Evolutionary conservation across 2,888 invertebrate genomes (phyloP).

Genomic region (Syrphus vitripennis): DNA sequence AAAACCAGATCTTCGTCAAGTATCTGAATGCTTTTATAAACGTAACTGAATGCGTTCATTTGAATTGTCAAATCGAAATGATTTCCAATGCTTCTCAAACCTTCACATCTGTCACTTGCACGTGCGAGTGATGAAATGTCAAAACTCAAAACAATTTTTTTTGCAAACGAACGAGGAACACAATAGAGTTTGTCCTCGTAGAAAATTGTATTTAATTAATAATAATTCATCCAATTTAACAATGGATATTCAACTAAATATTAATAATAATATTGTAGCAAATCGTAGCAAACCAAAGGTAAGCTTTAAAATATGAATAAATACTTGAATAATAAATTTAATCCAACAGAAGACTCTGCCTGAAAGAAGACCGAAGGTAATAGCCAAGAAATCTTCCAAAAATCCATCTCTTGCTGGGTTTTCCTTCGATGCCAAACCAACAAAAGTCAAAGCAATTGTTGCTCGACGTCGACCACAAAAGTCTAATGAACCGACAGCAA

Average conservation of each 20-base stretch:
- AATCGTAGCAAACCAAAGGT: constrained; percentile 73
- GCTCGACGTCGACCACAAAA: constrained; percentile 74
- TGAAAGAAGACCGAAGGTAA: not conserved
- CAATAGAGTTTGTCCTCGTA: not conserved
- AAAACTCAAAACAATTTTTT: constrained; percentile 45
- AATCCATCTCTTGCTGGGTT: constrained; percentile 71
- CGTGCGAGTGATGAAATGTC: constrained; percentile 49
- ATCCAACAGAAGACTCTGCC: constrained; percentile 7
- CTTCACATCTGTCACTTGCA: constrained; percentile 12
- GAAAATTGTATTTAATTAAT: not conserved
- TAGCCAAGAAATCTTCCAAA: constrained; percentile 29
- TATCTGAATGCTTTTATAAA: not conserved
- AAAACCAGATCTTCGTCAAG: not conserved
- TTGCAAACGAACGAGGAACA: not conserved
- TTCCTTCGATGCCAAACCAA: constrained; percentile 75
- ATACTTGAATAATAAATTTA: not conserved
- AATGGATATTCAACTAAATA: constrained; percentile 76
- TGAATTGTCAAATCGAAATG: not conserved
- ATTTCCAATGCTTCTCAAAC: constrained; percentile 41
- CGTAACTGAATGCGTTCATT: constrained; percentile 5
- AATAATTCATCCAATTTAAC: not conserved
- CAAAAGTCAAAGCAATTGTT: constrained; percentile 78
- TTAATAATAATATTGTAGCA: constrained; percentile 64
- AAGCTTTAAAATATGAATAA: constrained; percentile 8
- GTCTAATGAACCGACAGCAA: constrained; percentile 16